Conservation (phyloP, 2,888 invertebrate genomes). For the Melangyna quadrimaculata region DNA sequence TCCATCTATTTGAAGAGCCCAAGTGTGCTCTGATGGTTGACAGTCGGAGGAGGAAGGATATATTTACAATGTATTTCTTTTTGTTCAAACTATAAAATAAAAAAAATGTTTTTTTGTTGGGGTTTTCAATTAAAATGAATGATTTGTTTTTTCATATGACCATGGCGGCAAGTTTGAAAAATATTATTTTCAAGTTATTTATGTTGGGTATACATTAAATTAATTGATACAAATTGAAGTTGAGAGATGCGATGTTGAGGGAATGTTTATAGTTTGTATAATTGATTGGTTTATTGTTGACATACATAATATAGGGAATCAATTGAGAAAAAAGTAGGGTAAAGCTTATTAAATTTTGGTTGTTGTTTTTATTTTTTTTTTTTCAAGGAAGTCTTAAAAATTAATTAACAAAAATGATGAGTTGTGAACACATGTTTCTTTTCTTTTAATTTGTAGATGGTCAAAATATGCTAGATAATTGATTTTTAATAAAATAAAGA, state of each 20-base stretch:
- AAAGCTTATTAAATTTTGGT: constrained; percentile 5
- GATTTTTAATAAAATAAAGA: not conserved
- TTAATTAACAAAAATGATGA: not conserved
- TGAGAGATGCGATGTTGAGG: constrained; percentile 15
- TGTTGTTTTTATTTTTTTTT: not conserved
- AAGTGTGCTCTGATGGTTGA: not conserved
- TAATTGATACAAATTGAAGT: constrained; percentile 67
- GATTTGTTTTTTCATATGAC: constrained; percentile 58
- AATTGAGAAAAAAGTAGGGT: constrained; percentile 10
- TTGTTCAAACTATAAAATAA: not conserved
- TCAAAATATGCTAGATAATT: not conserved
- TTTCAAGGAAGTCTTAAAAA: not conserved
- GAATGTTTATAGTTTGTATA: constrained; percentile 20
- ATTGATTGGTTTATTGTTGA: constrained; percentile 44
- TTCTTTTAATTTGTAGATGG: not conserved
- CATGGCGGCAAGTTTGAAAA: constrained; percentile 43
- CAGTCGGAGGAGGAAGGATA: not conserved
- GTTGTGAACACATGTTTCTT: not conserved
- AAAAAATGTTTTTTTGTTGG: constrained; percentile 21
- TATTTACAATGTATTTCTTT: constrained; percentile 6
- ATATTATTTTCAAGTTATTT: constrained; percentile 50
- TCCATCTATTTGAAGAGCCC: constrained; percentile 25
- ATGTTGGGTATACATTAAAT: constrained; percentile 53
- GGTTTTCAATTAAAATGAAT: constrained; percentile 68
- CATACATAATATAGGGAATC: constrained; percentile 22